A percentile compares a stretch with the other conserved stretches of the same genome.
Conservation (phyloP, 1,140 invertebrate genomes). For the Aricia agestis region DNA sequence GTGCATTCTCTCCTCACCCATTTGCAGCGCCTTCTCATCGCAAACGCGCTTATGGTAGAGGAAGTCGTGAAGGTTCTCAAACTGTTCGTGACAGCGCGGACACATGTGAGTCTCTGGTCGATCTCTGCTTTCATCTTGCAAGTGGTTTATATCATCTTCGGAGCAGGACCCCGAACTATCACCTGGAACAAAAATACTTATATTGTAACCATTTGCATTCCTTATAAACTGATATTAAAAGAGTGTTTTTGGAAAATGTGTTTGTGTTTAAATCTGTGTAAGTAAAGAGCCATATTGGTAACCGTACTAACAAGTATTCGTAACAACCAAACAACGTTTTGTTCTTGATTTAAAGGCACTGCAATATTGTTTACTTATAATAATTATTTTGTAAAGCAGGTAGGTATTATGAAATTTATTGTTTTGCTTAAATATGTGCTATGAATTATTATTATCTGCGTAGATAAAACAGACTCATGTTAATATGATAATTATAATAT, state of each 20-base stretch:
- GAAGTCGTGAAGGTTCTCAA: constrained; percentile 76
- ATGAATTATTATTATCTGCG: too few relatives aligned
- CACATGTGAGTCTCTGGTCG: constrained; percentile 75
- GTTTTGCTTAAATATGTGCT: too few relatives aligned
- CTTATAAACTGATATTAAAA: not conserved
- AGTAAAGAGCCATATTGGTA: not conserved
- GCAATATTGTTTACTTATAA: too few relatives aligned
- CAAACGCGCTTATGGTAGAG: constrained; percentile 75
- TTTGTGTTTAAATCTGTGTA: not conserved
- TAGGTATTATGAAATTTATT: too few relatives aligned
- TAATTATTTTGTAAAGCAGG: too few relatives aligned
- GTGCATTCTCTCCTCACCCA: constrained; percentile 78
- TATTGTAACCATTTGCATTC: constrained; percentile 12
- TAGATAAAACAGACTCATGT: too few relatives aligned
- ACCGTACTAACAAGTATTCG: too few relatives aligned
- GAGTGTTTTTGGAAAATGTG: not conserved
- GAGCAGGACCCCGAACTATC: constrained; percentile 76
- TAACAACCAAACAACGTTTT: too few relatives aligned
- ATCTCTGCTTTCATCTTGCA: constrained; percentile 59
- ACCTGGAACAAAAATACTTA: constrained; percentile 74
- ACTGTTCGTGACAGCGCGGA: constrained; percentile 77
- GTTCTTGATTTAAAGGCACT: too few relatives aligned
- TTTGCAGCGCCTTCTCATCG: constrained; percentile 73
- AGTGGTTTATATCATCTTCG: constrained; percentile 72
- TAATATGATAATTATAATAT: too few relatives aligned